Base-by-base conservation (phyloP, 1,140 invertebrate genomes). In the Branchinecta lynchi region DNA sequence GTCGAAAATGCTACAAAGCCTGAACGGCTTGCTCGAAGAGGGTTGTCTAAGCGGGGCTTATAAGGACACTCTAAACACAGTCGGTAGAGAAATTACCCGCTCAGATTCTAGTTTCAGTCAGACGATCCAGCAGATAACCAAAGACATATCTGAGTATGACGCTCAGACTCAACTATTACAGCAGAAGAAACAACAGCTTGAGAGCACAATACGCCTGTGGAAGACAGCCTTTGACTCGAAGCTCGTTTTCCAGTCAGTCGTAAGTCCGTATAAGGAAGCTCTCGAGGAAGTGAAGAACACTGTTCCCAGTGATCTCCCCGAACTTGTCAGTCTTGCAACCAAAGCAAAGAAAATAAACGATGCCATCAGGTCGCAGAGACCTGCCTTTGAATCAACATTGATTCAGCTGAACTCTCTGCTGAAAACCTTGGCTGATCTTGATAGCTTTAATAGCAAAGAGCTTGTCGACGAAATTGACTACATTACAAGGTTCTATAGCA, bases 61-160 rank as follows among this genome's bases (percentile, higher is more conserved):
- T 0, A 86, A 86, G 75, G 80, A 86, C 66, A 79, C 81, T 67
- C 78, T 89, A 1, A 82, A 85, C 45, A 83, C 85, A 73, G 85
- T 91, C 80, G 89, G 88, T 0, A 80, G 86, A 20, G 80, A 85
- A 68, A 77, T 93, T 46, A 87, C 92, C 82, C 86, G 87, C 73
- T 86, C 89, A 78, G 90, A 92, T 78, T 86, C 89, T 72, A 83
- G 84, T 43, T 88, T 87, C 73, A 86, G 87, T 76, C 84, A 86
- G 6, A 84, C 84, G 5, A 86, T 92, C 70, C 90, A 93, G 78
- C 87, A 87, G 70, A 84, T 86, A 46, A 75, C 93, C 0, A 82
- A 87, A 3, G 82, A 86, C 0, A 83, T 89, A 46, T 83, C 84
- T 44, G 86, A 86, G 70, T 93, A 87, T 84, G 89, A 91, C 74